Evolutionary conservation across 1,140 invertebrate genomes (phyloP).

Genomic region (Tachypleus tridentatus): DNA sequence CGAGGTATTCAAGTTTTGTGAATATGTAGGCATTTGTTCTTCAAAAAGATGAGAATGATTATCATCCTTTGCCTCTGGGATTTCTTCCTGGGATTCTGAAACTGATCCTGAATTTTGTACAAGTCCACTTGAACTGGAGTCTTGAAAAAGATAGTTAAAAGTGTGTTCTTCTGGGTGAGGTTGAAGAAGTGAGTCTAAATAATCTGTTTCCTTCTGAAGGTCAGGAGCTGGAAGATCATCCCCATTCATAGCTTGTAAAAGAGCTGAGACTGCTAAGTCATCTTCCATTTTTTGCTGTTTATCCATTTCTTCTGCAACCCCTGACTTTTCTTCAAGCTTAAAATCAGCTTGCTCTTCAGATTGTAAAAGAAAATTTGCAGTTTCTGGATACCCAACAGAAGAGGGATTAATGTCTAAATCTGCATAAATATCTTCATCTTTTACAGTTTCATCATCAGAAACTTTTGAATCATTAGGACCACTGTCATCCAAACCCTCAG

Average conservation of each 20-base stretch:
- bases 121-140: constrained; percentile 12
- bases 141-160: constrained; percentile 18
- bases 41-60: too few relatives aligned
- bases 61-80: constrained; percentile 7
- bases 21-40: too few relatives aligned
- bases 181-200: constrained; percentile 15
- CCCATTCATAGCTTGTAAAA: constrained; percentile 28
- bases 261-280: constrained; percentile 27
- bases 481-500: constrained; percentile 10
- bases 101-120: constrained; percentile 13
- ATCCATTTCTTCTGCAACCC: constrained; percentile 15
- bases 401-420: constrained; percentile 10
- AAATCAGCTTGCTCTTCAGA: constrained; percentile 12
- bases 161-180: constrained; percentile 14
- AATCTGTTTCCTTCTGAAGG: constrained; percentile 18
- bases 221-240: constrained; percentile 18
- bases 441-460: constrained; percentile 4
- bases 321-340: constrained; percentile 16
- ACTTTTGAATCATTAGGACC: constrained; percentile 3
- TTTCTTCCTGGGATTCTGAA: constrained; percentile 11
- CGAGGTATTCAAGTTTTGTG: too few relatives aligned
- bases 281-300: constrained; percentile 27
- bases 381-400: constrained; percentile 5
- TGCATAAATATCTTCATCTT: constrained; percentile 14
- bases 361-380: constrained; percentile 5